These are phyloP conservation scores for Florisuga fusca DNA, from an alignment of 2,797 vertebrate species.

Conservation along the genomic window DNA sequence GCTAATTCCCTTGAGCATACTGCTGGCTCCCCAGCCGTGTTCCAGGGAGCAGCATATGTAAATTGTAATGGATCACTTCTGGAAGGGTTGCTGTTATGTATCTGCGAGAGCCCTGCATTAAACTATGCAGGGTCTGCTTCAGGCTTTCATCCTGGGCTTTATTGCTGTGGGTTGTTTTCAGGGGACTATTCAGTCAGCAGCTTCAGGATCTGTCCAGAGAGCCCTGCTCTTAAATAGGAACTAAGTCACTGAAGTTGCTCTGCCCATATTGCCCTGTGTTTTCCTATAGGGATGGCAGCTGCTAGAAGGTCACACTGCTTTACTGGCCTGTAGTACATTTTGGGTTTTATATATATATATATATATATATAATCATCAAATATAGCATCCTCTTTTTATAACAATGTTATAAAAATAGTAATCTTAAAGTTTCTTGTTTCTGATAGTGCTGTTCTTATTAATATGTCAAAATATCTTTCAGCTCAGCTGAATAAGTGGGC, in stretches of 20 bases:
- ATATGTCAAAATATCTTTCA: background rate
- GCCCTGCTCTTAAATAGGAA: background rate
- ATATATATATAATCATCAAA: background rate
- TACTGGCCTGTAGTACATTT: background rate
- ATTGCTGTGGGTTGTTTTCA: constrained; percentile 7
- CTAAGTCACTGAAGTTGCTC: background rate
- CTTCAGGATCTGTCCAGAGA: background rate
- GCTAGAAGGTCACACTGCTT: background rate
- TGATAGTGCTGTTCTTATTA: background rate
- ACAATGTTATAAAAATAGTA: background rate
- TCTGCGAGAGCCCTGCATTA: background rate
- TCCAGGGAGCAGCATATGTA: background rate
- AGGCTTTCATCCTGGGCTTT: background rate
- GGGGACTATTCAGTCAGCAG: background rate
- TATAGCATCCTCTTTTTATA: background rate
- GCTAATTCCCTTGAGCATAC: fast-evolving
- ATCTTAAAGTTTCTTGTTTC: background rate
- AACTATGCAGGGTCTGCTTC: background rate
- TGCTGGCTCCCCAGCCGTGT: background rate
- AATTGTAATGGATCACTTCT: constrained; percentile 1
- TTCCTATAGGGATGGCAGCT: background rate
- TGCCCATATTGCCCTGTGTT: background rate
- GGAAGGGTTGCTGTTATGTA: background rate
- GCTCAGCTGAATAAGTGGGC: background rate
- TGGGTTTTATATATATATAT: background rate